Conservation (phyloP, 2,888 invertebrate genomes). For the Willowsia nigromaculata region DNA sequence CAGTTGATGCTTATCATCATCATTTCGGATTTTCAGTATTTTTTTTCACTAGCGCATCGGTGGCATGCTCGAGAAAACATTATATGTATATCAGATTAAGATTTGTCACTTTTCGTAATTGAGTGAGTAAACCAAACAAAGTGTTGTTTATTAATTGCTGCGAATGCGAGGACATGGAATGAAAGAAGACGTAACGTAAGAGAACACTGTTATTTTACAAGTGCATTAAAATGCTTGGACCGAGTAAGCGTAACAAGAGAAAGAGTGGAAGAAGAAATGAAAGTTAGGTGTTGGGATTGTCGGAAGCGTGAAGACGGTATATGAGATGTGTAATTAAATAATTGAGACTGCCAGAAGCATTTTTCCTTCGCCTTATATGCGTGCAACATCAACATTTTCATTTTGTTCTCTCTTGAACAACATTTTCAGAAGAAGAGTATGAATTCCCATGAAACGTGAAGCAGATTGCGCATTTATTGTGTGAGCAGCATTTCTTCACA, state of each 20-base stretch:
- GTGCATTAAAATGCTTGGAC: constrained; percentile 25
- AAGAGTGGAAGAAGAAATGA: constrained; percentile 31
- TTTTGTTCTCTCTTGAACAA: neutral
- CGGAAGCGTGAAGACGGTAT: constrained; percentile 67
- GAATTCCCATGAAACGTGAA: constrained; percentile 35
- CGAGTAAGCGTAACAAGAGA: constrained; percentile 20
- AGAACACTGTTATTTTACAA: neutral
- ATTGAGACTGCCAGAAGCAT: constrained; percentile 65
- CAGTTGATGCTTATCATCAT: constrained; percentile 19
- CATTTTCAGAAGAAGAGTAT: neutral
- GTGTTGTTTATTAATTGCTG: constrained; percentile 62
- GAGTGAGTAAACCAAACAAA: constrained; percentile 62
- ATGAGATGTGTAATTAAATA: constrained; percentile 72
- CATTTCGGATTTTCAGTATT: neutral
- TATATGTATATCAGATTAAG: constrained; percentile 56
- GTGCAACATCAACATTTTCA: constrained; percentile 37
- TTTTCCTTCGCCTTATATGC: constrained; percentile 40
- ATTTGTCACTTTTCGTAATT: constrained; percentile 63
- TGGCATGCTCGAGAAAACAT: constrained; percentile 34
- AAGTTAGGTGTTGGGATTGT: constrained; percentile 60
- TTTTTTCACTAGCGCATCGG: neutral
- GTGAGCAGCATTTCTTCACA: neutral
- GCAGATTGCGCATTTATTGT: neutral
- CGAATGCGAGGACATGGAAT: constrained; percentile 7
- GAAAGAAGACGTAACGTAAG: neutral